Percentiles rank a stretch among this genome's conserved stretches.
phyloP scores from a whole-genome alignment of 2,797 vertebrate species.

The Bovichtus diacanthus region DNA sequence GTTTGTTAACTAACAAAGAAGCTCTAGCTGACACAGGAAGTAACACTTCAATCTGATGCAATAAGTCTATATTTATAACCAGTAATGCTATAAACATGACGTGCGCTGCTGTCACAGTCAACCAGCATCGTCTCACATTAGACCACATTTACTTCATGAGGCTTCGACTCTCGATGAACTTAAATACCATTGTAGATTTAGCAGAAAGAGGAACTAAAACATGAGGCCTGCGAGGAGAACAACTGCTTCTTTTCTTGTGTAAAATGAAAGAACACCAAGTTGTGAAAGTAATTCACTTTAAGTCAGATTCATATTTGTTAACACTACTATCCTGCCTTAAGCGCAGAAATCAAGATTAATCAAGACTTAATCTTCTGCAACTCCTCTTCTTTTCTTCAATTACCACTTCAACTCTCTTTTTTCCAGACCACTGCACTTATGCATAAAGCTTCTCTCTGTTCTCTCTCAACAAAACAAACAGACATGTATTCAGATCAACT shows the following conservation, averaged over 20 bases:
- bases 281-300: conserved; percentile 1
- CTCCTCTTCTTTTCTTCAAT: neutral
- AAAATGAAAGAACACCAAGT: neutral
- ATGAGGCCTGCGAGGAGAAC: neutral
- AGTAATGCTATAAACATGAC: conserved; percentile 4
- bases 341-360: neutral
- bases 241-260: neutral
- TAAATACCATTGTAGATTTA: neutral
- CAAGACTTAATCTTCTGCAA: neutral
- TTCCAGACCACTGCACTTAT: neutral
- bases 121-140: neutral
- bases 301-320: neutral
- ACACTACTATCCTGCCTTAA: neutral
- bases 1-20: neutral
- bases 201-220: conserved; percentile 12
- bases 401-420: conserved; percentile 7
- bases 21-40: conserved; percentile 36
- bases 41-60: conserved; percentile 6
- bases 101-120: neutral
- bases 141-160: neutral
- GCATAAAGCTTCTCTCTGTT: conserved; percentile 48
- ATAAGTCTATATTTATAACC: neutral
- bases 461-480: conserved; percentile 28
- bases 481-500: conserved; percentile 1
- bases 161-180: neutral